Percentiles rank a stretch among this genome's conserved stretches.
phyloP scores from a whole-genome alignment of 2,888 invertebrate species.

The Pycnomerus fuliginosus region DNA sequence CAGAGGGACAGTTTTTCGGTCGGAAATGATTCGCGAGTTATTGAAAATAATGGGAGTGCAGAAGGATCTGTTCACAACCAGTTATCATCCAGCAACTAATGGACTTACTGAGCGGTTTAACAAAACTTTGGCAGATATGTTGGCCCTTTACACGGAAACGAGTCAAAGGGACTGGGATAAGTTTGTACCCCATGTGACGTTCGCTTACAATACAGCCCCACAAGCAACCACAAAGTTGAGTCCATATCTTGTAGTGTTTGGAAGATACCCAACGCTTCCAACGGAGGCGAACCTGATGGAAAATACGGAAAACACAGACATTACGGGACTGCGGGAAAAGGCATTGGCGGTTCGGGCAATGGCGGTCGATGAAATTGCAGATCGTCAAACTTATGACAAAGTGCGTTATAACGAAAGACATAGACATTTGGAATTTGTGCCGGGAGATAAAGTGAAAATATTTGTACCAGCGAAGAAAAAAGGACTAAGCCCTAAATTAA shows the following conservation, averaged over 20 bases:
- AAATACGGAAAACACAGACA: not conserved
- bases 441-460: slow-evolving; percentile 30
- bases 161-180: slow-evolving; percentile 20
- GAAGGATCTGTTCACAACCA: slow-evolving; percentile 22
- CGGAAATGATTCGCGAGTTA: slow-evolving; percentile 28
- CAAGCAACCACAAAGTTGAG: slow-evolving; percentile 30
- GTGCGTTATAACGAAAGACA: slow-evolving; percentile 30
- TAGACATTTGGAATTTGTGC: slow-evolving; percentile 20
- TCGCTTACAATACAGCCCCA: slow-evolving; percentile 29
- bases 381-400: slow-evolving; percentile 27
- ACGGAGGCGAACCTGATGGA: slow-evolving; percentile 20
- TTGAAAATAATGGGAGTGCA: slow-evolving; percentile 26
- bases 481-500: slow-evolving; percentile 29
- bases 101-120: slow-evolving; percentile 31
- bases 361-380: slow-evolving; percentile 24
- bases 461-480: slow-evolving; percentile 30
- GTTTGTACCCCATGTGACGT: slow-evolving; percentile 24
- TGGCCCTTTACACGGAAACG: slow-evolving; percentile 23
- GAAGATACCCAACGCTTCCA: slow-evolving; percentile 26
- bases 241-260: slow-evolving; percentile 28
- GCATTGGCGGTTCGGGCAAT: slow-evolving; percentile 8
- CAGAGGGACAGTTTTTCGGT: slow-evolving; percentile 23
- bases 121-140: slow-evolving; percentile 28
- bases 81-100: slow-evolving; percentile 21
- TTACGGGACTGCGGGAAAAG: slow-evolving; percentile 3